phyloP scores from a whole-genome alignment of 2,888 invertebrate species.

The Norana najaformis region DNA sequence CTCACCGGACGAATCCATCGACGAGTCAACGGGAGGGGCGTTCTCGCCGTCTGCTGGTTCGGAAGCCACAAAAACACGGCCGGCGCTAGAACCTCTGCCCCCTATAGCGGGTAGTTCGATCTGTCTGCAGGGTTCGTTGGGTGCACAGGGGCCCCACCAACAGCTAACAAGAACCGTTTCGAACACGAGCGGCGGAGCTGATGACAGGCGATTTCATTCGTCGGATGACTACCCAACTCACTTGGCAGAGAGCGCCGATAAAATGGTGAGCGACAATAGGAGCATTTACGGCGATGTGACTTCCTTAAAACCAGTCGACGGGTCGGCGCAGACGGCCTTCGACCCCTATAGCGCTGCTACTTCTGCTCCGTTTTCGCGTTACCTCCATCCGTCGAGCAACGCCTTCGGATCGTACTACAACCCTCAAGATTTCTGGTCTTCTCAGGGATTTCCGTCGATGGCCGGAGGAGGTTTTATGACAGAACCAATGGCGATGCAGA shows the following conservation, averaged over 20 bases:
- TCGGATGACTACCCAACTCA: background rate
- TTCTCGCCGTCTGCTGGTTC: background rate
- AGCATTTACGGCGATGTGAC: background rate
- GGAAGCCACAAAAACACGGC: background rate
- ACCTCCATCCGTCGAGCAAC: background rate
- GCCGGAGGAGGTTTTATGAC: background rate
- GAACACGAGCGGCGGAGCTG: background rate
- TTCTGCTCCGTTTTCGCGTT: background rate
- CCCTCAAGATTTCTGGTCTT: background rate
- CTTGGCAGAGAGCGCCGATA: background rate
- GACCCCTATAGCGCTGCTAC: background rate
- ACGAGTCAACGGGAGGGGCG: background rate
- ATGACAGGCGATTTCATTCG: background rate
- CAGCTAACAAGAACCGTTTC: background rate
- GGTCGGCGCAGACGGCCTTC: background rate
- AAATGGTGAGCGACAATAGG: background rate
- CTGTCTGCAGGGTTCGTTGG: slow-evolving; percentile 13
- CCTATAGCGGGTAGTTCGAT: background rate
- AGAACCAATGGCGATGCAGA: background rate
- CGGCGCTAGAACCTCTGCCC: slow-evolving; percentile 13
- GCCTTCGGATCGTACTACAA: background rate
- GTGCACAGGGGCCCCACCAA: background rate
- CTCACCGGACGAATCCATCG: slow-evolving; percentile 15
- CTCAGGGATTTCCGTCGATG: background rate
- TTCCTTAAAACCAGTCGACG: background rate